Conservation (phyloP, 2,113 vertebrate genomes). For the Vimba vimba region DNA sequence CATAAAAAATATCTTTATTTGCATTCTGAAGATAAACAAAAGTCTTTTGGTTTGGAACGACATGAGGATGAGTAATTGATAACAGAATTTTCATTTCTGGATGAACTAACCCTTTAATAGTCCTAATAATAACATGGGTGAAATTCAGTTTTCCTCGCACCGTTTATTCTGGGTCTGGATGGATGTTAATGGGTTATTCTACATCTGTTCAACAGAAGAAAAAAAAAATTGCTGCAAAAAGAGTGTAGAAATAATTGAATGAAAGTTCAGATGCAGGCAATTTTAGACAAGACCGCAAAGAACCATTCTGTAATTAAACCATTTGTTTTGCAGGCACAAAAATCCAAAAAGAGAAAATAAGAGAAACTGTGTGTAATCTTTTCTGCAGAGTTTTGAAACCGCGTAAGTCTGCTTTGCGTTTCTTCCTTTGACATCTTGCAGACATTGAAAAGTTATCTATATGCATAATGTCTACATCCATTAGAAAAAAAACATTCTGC, state of each 20-base stretch:
- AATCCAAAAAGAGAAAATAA: not conserved
- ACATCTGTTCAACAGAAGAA: not conserved
- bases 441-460: conserved; percentile 50
- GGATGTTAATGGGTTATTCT: not conserved
- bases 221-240: not conserved
- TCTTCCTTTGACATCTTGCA: conserved; percentile 44
- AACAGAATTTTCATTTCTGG: no score
- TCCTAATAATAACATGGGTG: not conserved
- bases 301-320: not conserved
- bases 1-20: no score
- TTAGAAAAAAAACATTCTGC: conserved; percentile 54
- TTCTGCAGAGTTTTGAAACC: conserved; percentile 38
- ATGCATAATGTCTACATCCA: conserved; percentile 57
- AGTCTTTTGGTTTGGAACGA: no score
- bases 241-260: not conserved
- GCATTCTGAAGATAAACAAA: no score
- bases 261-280: not conserved
- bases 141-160: not conserved
- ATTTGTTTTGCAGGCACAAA: not conserved
- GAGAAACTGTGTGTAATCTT: conserved; percentile 32
- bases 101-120: no score
- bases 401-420: conserved; percentile 19
- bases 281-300: not conserved
- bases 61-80: no score
- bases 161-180: not conserved